Base-by-base conservation (phyloP, 1,140 invertebrate species). In the Drosophila melanogaster region DNA sequence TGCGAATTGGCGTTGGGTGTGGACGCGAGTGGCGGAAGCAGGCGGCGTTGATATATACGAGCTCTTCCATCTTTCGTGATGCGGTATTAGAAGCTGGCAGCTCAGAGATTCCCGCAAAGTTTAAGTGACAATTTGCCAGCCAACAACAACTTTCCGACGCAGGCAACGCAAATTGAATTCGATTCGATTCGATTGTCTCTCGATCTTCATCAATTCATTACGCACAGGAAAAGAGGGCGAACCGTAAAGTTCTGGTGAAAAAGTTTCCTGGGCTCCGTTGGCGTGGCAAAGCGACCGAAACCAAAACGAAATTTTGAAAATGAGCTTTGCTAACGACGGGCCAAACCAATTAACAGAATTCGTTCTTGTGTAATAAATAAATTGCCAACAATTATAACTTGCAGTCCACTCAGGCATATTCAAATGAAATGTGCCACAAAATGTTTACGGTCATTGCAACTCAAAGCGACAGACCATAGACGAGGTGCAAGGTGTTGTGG, bases 351-450 rank as follows among this genome's bases (percentile, higher is more conserved):
- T 84, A 83, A 57, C 22, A 55, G 43, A 46, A 55, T 66, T 79
- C 64, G 35, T 49, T 58, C 69, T 51, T 44, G 75, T 84, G 75
- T 43, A 49, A 67, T 62, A 77, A 77, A 62, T 60, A 69, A 74
- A 84, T 70, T 81, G 74, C 17, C 60, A 83, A 83, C 76, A 84
- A 61, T 84, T 84, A 65, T 58, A 40, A 58, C 64, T 77, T 69
- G 54, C 40, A 37, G 50, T 50, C n/a, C 62, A 69, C 49, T 43
- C 55, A 60, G 55, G 62, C 62, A 60, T 51, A 66, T 73, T 60
- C 54, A 57, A 76, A 76, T 76, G 41, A 62, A 81, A 77, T 55
- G 73, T 56, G 38, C 44, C 51, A 41, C 49, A 56, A 64, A 78
- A 76, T 84, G 54, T 50, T 71, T 56, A 58, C 30, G 44, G 46